Evolutionary conservation across 2,113 vertebrate genomes (phyloP).

Genomic region (Nibea coibor): DNA sequence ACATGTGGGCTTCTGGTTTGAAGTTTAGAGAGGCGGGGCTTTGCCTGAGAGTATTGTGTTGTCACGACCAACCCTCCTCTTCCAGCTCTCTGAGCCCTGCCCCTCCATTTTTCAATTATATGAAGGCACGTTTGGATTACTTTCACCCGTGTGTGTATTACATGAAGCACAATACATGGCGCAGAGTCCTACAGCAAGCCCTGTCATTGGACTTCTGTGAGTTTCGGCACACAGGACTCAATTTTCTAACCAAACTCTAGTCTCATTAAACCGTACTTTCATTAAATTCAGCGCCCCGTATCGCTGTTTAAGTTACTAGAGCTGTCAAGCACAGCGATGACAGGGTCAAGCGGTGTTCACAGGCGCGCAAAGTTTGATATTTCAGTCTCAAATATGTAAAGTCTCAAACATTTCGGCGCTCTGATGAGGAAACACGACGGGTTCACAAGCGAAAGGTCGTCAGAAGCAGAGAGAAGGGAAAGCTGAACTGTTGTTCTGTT

Average conservation of each 20-base stretch:
- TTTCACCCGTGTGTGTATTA: neutral
- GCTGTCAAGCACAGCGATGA: too few species aligned
- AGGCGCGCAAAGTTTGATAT: neutral
- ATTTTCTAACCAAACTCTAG: too few species aligned
- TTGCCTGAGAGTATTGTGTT: slow-evolving; percentile 51
- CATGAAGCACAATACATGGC: neutral
- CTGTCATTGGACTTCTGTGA: neutral
- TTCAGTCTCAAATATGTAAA: neutral
- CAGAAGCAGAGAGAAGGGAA: neutral
- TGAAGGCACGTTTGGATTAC: neutral
- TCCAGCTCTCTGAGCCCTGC: slow-evolving; percentile 9
- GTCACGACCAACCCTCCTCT: slow-evolving; percentile 50
- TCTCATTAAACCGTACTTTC: too few species aligned
- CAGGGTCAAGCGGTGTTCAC: too few species aligned
- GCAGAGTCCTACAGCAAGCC: neutral
- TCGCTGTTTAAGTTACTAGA: too few species aligned
- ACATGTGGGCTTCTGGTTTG: slow-evolving; percentile 82
- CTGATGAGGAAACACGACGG: neutral
- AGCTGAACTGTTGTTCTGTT: too few species aligned
- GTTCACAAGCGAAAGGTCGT: too few species aligned
- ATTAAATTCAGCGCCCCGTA: too few species aligned
- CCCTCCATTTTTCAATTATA: neutral
- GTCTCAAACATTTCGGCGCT: neutral
- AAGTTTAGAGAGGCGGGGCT: slow-evolving; percentile 79
- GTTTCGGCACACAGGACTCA: too few species aligned